Evolutionary conservation across 1,140 invertebrate species (phyloP).

Genomic region (Hydropsyche tenuis): DNA sequence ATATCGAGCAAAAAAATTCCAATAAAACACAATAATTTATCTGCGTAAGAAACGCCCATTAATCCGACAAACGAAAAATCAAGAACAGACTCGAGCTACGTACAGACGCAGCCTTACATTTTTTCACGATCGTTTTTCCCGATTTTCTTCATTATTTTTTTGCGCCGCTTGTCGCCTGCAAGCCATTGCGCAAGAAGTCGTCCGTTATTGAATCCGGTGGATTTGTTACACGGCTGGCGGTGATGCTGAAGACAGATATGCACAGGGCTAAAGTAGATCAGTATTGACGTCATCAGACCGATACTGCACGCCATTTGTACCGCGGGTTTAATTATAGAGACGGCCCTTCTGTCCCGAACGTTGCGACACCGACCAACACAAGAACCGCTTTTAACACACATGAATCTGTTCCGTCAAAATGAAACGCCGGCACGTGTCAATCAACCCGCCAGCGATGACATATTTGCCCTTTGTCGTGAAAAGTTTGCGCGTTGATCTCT

Average conservation of each 20-base stretch:
- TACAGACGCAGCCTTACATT: no score
- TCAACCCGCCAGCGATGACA: no score
- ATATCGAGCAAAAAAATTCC: no score
- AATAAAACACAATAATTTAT: no score
- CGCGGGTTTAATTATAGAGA: conserved; percentile 10
- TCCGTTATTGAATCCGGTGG: conserved; percentile 25
- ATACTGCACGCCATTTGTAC: conserved; percentile 28
- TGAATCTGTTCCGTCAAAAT: neutral
- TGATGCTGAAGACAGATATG: conserved; percentile 24
- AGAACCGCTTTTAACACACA: no score
- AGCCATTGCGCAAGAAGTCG: neutral
- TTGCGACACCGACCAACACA: neutral
- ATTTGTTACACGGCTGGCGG: conserved; percentile 26
- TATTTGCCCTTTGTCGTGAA: no score
- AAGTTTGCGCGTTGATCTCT: no score
- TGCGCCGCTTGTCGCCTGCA: neutral
- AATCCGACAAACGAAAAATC: no score
- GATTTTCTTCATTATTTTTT: no score
- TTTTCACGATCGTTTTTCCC: no score
- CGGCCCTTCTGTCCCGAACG: conserved; percentile 20
- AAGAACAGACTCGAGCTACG: no score
- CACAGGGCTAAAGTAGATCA: conserved; percentile 27
- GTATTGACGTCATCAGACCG: conserved; percentile 28
- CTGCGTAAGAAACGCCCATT: no score
- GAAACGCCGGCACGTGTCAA: neutral